These are phyloP conservation scores for Torymus auratus DNA, from an alignment of 2,888 invertebrate genomes.

Conservation along the genomic window DNA sequence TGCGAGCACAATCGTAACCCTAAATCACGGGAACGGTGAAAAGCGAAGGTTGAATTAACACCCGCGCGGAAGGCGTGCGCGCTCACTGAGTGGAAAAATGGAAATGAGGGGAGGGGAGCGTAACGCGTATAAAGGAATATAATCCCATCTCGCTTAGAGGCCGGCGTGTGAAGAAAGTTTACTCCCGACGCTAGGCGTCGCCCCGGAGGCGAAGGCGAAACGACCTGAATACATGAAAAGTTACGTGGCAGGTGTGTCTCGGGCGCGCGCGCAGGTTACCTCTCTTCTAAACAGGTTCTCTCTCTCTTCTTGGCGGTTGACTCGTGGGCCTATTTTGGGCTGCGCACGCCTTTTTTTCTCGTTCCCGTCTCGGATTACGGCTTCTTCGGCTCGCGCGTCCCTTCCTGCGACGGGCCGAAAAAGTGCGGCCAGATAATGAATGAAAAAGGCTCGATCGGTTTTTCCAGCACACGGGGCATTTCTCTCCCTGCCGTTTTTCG, in stretches of 20 bases:
- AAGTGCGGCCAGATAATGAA: conserved; percentile 25
- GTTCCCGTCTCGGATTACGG: too few species aligned
- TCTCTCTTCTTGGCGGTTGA: not conserved
- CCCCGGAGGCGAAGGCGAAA: conserved; percentile 36
- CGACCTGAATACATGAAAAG: conserved; percentile 57
- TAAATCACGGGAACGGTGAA: conserved; percentile 6
- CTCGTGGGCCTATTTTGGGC: too few species aligned
- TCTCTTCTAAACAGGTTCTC: conserved; percentile 37
- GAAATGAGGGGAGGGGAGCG: conserved; percentile 6
- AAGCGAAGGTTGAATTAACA: conserved; percentile 20
- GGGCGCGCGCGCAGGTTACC: conserved; percentile 4
- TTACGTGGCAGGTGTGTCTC: conserved; percentile 56
- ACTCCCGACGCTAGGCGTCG: conserved; percentile 19
- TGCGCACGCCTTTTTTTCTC: too few species aligned
- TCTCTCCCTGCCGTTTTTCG: not conserved
- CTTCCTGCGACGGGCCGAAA: too few species aligned
- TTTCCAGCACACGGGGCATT: too few species aligned
- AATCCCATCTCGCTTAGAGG: not conserved
- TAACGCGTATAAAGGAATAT: not conserved
- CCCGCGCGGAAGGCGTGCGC: not conserved
- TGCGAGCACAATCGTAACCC: not conserved
- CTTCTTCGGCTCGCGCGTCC: too few species aligned
- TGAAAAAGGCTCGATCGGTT: not conserved
- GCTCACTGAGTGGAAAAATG: conserved; percentile 32
- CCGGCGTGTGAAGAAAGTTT: conserved; percentile 35